Percentiles rank a stretch among this genome's conserved stretches.
Conservation (phyloP, 2,113 vertebrate genomes). For the Cyphomyrus plagiostoma region DNA sequence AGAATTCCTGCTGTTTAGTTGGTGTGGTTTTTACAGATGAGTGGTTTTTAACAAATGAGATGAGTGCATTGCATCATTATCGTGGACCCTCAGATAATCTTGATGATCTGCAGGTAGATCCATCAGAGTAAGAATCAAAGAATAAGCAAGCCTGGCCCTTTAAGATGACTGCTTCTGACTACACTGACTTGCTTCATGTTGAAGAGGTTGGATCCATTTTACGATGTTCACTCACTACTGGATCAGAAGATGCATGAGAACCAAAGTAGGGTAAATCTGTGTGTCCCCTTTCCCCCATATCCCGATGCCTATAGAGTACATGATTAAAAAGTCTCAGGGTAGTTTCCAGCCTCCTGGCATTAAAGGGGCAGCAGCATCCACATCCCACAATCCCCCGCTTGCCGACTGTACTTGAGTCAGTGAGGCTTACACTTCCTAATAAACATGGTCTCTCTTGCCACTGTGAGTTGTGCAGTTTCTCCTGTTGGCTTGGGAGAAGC, state of each 20-base stretch:
- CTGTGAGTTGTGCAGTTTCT: not conserved
- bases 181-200: not conserved
- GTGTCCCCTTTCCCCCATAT: not conserved
- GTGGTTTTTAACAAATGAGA: not conserved
- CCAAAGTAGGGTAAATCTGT: not conserved
- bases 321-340: not conserved
- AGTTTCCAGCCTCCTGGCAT: conserved; percentile 47
- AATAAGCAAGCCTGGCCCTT: not conserved
- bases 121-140: not conserved
- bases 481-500: not conserved
- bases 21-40: not conserved
- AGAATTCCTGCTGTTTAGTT: not conserved
- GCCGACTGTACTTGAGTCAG: not conserved
- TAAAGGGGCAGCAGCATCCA: conserved; percentile 20
- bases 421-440: not conserved
- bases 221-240: not conserved
- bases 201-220: not conserved
- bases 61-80: not conserved
- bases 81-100: not conserved
- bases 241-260: not conserved
- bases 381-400: not conserved
- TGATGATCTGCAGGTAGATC: not conserved
- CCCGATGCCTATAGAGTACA: conserved; percentile 15
- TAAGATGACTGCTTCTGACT: not conserved
- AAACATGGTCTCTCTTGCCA: not conserved